Evolutionary conservation across 2,888 invertebrate species (phyloP), one percentile per base, ranked within the genome.

Genomic region (Phengaris arion): DNA sequence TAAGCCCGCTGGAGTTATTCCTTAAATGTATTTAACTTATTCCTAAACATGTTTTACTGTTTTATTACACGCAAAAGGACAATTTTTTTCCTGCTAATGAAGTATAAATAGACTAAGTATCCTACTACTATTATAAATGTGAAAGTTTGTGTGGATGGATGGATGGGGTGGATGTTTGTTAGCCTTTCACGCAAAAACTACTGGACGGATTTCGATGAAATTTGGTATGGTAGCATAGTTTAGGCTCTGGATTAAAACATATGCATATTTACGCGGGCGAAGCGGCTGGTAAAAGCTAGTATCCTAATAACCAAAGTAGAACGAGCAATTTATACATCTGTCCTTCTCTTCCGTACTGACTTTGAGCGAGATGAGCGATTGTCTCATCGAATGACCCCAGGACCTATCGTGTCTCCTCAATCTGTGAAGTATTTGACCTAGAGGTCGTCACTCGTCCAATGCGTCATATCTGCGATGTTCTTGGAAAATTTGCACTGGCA

Each of bases 341-440:
- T 64, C 12, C 35, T 64, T 6, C 12, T 64, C 64, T 64, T 45
- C 64, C 64, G 64, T 12, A 64, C 12, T 12, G 12, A 13, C 12
- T 45, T 12, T 2, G 13, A 45, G 35, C 12, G 64, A 64, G 64
- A 64, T 13, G 35, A 12, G 6, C 52, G 10, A 35, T 35, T 22
- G 2, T 64, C 10, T 12, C 59, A 22, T 22, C 22, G 5, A 35
- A 35, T 70, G 70, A 70, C 51, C 70, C 48, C 48, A 15, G 70
- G 70, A 51, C 70, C 70, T 70, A 64, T 64, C 64, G 35, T 35
- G 64, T 70, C 70, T 6, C 1, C 51, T 48, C 70, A 48, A 70
- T 70, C 70, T 70, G 70, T 22, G 51, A 70, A 22, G 70, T 70
- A 22, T 51, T 48, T 70, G 70, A 70, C 70, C 70, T 51, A 51